These are phyloP conservation scores for Leucosticte australis DNA, from an alignment of 2,113 vertebrate genomes.

Conservation along the genomic window DNA sequence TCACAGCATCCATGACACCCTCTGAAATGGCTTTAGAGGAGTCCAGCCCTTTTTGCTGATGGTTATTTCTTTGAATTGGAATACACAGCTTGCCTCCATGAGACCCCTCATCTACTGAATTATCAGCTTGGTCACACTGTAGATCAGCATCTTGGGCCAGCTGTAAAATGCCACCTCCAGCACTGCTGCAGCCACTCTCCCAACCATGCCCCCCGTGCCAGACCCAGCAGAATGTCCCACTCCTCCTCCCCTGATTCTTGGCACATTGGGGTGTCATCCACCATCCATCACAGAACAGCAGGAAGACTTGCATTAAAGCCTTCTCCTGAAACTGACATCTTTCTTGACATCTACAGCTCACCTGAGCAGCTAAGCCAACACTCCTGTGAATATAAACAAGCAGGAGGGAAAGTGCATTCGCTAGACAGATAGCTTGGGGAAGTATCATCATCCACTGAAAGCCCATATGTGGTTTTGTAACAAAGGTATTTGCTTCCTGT, in stretches of 20 bases:
- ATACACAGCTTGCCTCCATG: not conserved
- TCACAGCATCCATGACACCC: not conserved
- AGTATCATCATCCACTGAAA: constrained; percentile 6
- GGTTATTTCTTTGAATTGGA: not conserved
- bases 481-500: constrained; percentile 39
- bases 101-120: not conserved
- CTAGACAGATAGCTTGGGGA: constrained; percentile 27
- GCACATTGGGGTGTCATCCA: fast-evolving
- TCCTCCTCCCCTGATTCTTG: not conserved
- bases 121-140: not conserved
- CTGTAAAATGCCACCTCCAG: not conserved
- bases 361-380: not conserved
- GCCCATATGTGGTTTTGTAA: constrained; percentile 31
- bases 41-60: not conserved
- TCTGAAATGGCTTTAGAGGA: not conserved
- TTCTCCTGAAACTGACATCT: not conserved
- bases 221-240: not conserved
- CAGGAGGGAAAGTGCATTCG: not conserved
- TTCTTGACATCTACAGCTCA: constrained; percentile 8
- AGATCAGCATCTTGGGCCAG: not conserved
- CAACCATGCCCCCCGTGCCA: fast-evolving
- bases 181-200: not conserved
- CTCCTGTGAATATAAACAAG: constrained; percentile 39
- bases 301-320: not conserved
- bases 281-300: not conserved